Evolutionary conservation across 2,797 vertebrate genomes (phyloP).

Genomic region (Hozukius guyotensis): DNA sequence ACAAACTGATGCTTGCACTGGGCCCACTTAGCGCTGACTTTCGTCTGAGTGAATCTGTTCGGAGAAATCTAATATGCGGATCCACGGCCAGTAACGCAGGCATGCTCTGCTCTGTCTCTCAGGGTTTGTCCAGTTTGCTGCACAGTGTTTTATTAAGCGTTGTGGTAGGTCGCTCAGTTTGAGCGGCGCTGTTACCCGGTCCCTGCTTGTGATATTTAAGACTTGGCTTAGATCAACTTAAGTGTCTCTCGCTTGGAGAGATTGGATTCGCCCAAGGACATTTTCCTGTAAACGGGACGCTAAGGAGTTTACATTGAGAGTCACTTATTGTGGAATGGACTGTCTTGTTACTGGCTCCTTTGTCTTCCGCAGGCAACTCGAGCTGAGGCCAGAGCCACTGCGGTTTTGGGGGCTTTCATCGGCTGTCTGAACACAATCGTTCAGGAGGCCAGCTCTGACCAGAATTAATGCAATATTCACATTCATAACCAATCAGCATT

Average conservation of each 20-base stretch:
- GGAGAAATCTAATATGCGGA: slow-evolving; percentile 71
- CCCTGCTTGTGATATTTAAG: slow-evolving; percentile 80
- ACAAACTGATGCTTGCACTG: slow-evolving; percentile 71
- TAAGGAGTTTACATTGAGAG: slow-evolving; percentile 80
- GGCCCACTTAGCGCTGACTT: slow-evolving; percentile 65
- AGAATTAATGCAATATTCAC: slow-evolving; percentile 79
- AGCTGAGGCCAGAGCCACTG: slow-evolving; percentile 72
- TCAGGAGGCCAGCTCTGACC: slow-evolving; percentile 76
- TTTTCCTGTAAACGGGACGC: slow-evolving; percentile 82
- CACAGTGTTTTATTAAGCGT: slow-evolving; percentile 76
- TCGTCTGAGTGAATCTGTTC: slow-evolving; percentile 63
- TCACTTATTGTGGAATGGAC: slow-evolving; percentile 76
- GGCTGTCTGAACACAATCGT: slow-evolving; percentile 75
- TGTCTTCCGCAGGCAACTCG: slow-evolving; percentile 78
- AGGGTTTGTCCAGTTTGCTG: slow-evolving; percentile 69
- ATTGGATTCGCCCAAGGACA: slow-evolving; percentile 79
- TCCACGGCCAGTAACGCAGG: slow-evolving; percentile 64
- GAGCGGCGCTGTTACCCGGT: slow-evolving; percentile 64
- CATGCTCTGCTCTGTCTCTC: slow-evolving; percentile 69
- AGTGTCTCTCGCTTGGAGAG: slow-evolving; percentile 74
- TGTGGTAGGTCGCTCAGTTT: slow-evolving; percentile 78
- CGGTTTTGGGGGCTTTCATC: slow-evolving; percentile 81
- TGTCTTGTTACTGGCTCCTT: slow-evolving; percentile 81
- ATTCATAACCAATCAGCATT: slow-evolving; percentile 77
- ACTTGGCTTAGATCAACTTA: slow-evolving; percentile 77